A percentile compares a stretch with the other conserved stretches of the same genome.
These are phyloP conservation scores for Aproaerema taeniolella DNA, from an alignment of 2,888 invertebrate genomes.

Conservation along the genomic window DNA sequence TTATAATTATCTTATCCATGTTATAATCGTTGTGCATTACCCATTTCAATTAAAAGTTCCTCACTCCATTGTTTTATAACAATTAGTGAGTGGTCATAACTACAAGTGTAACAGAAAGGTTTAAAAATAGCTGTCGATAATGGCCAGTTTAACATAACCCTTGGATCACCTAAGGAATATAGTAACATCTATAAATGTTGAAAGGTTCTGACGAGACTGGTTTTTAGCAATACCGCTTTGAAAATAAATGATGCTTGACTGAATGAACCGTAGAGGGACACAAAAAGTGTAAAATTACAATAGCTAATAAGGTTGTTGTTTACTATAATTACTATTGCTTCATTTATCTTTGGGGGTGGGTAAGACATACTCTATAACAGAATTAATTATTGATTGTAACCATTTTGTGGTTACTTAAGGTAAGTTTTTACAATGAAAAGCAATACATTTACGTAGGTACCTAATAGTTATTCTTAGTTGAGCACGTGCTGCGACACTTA, in stretches of 20 bases:
- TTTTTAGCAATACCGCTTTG: conserved; percentile 26
- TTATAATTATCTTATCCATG: no score
- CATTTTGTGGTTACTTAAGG: conserved; percentile 5
- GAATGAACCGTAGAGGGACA: conserved; percentile 25
- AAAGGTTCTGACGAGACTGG: conserved; percentile 30
- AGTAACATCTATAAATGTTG: no score
- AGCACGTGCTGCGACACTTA: no score
- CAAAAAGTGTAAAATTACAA: conserved; percentile 34
- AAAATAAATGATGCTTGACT: conserved; percentile 43
- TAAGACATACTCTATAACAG: conserved; percentile 5
- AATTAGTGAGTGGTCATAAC: conserved; percentile 32
- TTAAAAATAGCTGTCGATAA: conserved; percentile 31
- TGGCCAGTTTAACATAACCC: conserved; percentile 25
- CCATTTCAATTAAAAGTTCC: conserved; percentile 1
- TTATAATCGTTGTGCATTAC: background rate
- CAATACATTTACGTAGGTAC: no score
- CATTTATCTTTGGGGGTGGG: conserved; percentile 17
- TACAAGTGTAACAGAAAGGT: conserved; percentile 29
- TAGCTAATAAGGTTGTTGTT: conserved; percentile 33
- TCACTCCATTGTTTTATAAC: conserved; percentile 1
- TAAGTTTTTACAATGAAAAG: background rate
- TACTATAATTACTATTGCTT: conserved; percentile 31
- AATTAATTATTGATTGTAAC: conserved; percentile 2
- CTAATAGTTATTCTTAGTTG: no score
- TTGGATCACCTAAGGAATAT: no score